Evolutionary conservation across 1,140 invertebrate species (phyloP).

Genomic region (Camponotus vicinus): DNA sequence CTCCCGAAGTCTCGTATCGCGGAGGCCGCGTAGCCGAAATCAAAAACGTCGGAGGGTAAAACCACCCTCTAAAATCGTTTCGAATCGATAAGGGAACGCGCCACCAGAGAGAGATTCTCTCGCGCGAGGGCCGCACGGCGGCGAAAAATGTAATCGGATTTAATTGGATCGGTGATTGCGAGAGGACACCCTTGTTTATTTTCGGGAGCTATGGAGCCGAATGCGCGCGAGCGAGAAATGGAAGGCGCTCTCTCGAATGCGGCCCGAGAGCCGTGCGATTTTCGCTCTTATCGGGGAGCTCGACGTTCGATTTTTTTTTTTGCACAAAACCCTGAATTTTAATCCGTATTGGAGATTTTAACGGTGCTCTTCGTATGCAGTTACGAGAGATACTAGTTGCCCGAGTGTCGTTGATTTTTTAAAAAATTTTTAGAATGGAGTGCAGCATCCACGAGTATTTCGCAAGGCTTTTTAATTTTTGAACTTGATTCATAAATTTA

Average conservation of each 20-base stretch:
- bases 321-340: constrained; percentile 4
- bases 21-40: constrained; percentile 78
- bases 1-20: constrained; percentile 78
- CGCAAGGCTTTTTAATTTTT: neutral
- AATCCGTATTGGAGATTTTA: constrained; percentile 3
- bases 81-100: constrained; percentile 81
- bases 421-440: neutral
- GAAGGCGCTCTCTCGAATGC: constrained; percentile 7
- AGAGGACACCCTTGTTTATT: constrained; percentile 40
- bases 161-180: constrained; percentile 63
- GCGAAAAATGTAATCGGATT: constrained; percentile 49
- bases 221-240: neutral
- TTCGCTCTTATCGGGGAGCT: constrained; percentile 24
- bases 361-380: neutral
- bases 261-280: neutral
- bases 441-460: neutral
- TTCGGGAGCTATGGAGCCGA: constrained; percentile 24
- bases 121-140: constrained; percentile 39
- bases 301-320: neutral
- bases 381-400: neutral
- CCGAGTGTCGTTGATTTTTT: neutral
- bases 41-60: constrained; percentile 82
- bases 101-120: constrained; percentile 70
- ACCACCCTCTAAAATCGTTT: constrained; percentile 84
- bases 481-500: neutral